Conservation (phyloP, 1,140 invertebrate species). For the Pseudomyrmex gracilis region DNA sequence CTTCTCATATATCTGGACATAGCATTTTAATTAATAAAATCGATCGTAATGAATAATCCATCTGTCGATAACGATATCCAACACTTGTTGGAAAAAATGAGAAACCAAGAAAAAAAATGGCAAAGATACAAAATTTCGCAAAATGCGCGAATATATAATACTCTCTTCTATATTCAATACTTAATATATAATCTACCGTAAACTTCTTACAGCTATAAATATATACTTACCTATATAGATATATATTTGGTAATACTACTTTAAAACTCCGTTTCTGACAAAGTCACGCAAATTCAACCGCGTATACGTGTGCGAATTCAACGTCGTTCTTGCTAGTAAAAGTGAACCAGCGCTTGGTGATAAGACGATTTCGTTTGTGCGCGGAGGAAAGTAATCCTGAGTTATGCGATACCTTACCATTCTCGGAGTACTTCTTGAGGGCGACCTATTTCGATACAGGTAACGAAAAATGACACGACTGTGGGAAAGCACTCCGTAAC, state of each 20-base stretch:
- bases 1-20: slow-evolving; percentile 56
- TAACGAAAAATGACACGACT: slow-evolving; percentile 46
- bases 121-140: neutral
- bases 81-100: neutral
- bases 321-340: slow-evolving; percentile 55
- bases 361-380: slow-evolving; percentile 70
- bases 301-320: slow-evolving; percentile 16
- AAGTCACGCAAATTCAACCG: slow-evolving; percentile 51
- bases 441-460: slow-evolving; percentile 52
- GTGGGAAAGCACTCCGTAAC: slow-evolving; percentile 9
- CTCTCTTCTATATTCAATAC: neutral
- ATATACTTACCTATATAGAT: too few relatives aligned
- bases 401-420: slow-evolving; percentile 68
- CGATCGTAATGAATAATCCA: slow-evolving; percentile 55
- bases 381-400: slow-evolving; percentile 69
- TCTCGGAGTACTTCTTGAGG: slow-evolving; percentile 38
- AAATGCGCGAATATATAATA: neutral
- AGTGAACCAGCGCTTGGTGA: slow-evolving; percentile 61
- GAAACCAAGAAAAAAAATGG: neutral
- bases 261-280: slow-evolving; percentile 42
- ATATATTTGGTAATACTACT: neutral
- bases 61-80: slow-evolving; percentile 29
- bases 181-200: neutral
- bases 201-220: slow-evolving; percentile 10
- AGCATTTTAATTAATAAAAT: slow-evolving; percentile 62